Base-by-base conservation (phyloP, 1,140 invertebrate genomes). In the Wasmannia auropunctata region DNA sequence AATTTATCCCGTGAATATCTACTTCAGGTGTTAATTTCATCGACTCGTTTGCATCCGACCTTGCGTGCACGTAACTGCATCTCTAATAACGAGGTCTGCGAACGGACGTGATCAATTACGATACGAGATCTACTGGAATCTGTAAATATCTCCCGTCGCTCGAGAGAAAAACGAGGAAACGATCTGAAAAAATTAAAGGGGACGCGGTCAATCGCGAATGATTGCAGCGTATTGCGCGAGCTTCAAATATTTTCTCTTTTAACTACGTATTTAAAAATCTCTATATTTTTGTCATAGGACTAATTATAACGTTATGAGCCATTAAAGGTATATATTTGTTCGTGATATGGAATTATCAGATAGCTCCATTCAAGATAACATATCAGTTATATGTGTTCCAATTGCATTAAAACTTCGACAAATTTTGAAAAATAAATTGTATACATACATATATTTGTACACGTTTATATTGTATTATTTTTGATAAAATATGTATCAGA, bases 31-130 rank as follows among this genome's bases (percentile, higher is more conserved):
- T 69, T n/a, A n/a, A n/a, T n/a, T 67, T 79, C 51, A 67, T 58
- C 60, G 69, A 70, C 63, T 86, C 60, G 40, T 85, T 89, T 85
- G 22, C 65, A 14, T 65, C 37, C 69, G 86, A 70, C 89, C 85
- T 89, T 75, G 88, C 81, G 43, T 40, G 40, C 46, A 25, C 62
- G 77, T 77, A 51, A 87, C 76, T 83, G 77, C 87, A 84, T 79
- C 77, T 86, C 46, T 84, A 89, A 89, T 86, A 76, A 60, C 14
- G 58, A 60, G 69, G 67, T 51, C 49, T 63, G 67, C 65, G 85
- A 84, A 60, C 86, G 75, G 63, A 63, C 56, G 65, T 60, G 81
- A 89, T 89, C 65, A 63, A 85, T 89, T 89, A 89, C 63, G 77
- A 89, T 63, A 86, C 49, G 60, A 22, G 49, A 75, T 85, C 69